phyloP scores from a whole-genome alignment of 1,140 invertebrate species.

The Battus philenor region DNA sequence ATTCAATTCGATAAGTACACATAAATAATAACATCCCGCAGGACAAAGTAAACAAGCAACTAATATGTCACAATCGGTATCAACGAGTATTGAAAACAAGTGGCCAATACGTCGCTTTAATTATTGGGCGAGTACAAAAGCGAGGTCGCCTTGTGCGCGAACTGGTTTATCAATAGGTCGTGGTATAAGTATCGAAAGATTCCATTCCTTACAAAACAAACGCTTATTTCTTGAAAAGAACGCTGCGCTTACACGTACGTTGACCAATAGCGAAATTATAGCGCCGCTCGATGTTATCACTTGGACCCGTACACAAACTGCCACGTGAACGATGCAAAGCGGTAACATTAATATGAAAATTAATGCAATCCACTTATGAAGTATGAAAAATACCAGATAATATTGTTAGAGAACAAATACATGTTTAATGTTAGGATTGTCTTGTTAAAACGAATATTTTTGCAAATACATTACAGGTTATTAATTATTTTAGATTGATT shows the following conservation, averaged over 20 bases:
- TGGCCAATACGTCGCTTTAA: conserved; percentile 62
- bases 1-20: conserved; percentile 2
- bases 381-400: too few relatives aligned
- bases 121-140: conserved; percentile 51
- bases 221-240: conserved; percentile 1
- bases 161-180: conserved; percentile 62
- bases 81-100: conserved; percentile 59
- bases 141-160: conserved; percentile 61
- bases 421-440: too few relatives aligned
- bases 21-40: background rate
- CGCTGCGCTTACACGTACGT: conserved; percentile 5
- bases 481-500: too few relatives aligned
- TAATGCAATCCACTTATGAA: conserved; percentile 15
- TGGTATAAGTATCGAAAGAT: conserved; percentile 41
- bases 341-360: conserved; percentile 11
- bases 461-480: too few relatives aligned
- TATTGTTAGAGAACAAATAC: too few relatives aligned
- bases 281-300: conserved; percentile 3
- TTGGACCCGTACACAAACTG: conserved; percentile 23
- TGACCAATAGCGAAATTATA: too few relatives aligned
- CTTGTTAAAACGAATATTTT: too few relatives aligned
- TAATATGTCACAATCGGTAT: conserved; percentile 47
- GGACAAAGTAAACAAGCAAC: conserved; percentile 18
- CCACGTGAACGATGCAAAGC: conserved; percentile 10
- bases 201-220: conserved; percentile 17